Evolutionary conservation across 1,140 invertebrate species (phyloP), one percentile per base, ranked within the genome.

Genomic region (Elysia chlorotica): DNA sequence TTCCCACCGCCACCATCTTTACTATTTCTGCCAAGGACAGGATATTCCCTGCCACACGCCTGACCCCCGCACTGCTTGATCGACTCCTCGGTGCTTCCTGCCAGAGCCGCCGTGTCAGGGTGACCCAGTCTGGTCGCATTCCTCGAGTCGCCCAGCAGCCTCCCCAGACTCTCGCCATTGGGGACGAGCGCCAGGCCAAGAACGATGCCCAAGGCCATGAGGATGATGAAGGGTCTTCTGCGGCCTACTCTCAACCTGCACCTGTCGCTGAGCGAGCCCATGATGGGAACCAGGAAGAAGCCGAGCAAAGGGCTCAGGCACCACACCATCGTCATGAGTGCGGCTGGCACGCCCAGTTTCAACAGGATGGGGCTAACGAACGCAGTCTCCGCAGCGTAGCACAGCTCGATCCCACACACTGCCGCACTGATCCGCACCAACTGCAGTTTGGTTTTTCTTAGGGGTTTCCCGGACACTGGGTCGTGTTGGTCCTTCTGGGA

Each of bases 371-470:
- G 96, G 1, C 95, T 98, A 0, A 98, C 96, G 87, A 98, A 98
- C 0, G 96, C 96, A 0, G 97, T 97, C 88, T 98, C 96, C 0
- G 96, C 96, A 0, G 97, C 95, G 82, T 99, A 99, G 0, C 96
- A 97, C 87, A 98, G 96, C 86, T 98, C 97, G 57, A 98, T 98
- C 0, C 97, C 96, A 93, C 96, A 97, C 0, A 99, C 96, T 0
- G 95, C 95, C 0, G 95, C 93, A 17, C 95, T 97, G 61, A 98
- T 91, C 1, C 94, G 89, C 38, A 97, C 91, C 53, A 99, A 85
- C 83, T 98, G 95, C 6, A 90, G 83, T 25, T 94, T 88, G 0
- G 92, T 93, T 89, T 98, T 98, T 71, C 89, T 75, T 21, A 66
- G 59, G 0, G 25, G 69, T 25, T 2, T 48, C 6, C 70, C 70